A percentile compares a stretch with the other conserved stretches of the same genome.
Conservation (phyloP, 2,888 invertebrate species). For the Sinhomidia bicolor region DNA sequence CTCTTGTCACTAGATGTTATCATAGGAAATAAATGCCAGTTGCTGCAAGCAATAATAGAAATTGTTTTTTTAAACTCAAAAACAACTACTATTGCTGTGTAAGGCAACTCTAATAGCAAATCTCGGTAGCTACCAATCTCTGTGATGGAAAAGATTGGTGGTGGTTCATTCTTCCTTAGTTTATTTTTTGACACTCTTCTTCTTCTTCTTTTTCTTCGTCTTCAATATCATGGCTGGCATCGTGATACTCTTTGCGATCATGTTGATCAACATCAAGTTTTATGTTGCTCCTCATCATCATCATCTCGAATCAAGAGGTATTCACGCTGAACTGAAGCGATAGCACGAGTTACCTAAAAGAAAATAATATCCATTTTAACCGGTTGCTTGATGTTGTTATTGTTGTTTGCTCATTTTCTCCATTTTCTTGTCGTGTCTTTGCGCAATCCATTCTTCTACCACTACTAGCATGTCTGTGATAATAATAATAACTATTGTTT, state of each 20-base stretch:
- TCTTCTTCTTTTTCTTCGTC: not conserved
- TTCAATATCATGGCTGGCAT: not conserved
- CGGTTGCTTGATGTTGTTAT: constrained; percentile 1
- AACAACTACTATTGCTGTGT: no score
- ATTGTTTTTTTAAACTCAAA: no score
- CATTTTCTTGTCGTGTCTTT: not conserved
- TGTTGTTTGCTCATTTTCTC: not conserved
- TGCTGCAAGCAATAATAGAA: no score
- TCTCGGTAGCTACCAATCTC: no score
- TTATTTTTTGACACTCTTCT: constrained; percentile 54
- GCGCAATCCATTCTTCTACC: not conserved
- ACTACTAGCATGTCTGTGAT: not conserved
- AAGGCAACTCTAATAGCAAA: no score
- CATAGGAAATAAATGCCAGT: no score
- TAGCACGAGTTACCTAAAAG: constrained; percentile 42
- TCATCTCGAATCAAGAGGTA: constrained; percentile 15
- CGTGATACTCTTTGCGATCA: not conserved
- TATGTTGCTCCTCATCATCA: not conserved
- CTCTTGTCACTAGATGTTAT: no score
- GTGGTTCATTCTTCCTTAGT: not conserved
- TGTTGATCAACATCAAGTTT: not conserved
- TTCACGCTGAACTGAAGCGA: not conserved
- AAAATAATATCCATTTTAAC: constrained; percentile 30
- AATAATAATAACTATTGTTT: not conserved
- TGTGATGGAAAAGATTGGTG: no score